A percentile compares a stretch with the other conserved stretches of the same genome.
Conservation (phyloP, 37 sponge, comb jelly and placozoan species). For the Chondrosia reniformis region DNA sequence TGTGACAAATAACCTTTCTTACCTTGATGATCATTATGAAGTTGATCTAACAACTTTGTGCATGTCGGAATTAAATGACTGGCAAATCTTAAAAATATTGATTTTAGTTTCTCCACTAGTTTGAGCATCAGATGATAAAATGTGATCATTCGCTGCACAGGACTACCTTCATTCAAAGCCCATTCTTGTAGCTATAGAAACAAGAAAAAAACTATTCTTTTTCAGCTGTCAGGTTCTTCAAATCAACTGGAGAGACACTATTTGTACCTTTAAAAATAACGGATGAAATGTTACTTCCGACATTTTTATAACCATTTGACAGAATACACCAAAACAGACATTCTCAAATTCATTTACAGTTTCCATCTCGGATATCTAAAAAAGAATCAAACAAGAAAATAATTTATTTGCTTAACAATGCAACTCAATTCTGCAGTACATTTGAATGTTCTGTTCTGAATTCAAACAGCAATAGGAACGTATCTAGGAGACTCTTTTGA, state of each 20-base stretch:
- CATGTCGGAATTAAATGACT: conserved; percentile 57
- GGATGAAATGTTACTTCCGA: conserved; percentile 82
- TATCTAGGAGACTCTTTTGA: conserved; percentile 22
- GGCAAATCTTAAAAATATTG: conserved; percentile 70
- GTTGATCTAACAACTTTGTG: conserved; percentile 32
- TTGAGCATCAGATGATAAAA: conserved; percentile 76
- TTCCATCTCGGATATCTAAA: background rate
- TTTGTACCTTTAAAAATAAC: conserved; percentile 54
- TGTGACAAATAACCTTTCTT: background rate
- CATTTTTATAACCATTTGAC: conserved; percentile 62
- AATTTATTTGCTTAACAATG: background rate
- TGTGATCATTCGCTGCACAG: conserved; percentile 52
- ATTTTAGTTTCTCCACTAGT: conserved; percentile 61
- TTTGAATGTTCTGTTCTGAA: conserved; percentile 38
- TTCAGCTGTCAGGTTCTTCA: background rate
- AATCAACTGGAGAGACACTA: background rate
- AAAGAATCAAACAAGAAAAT: background rate
- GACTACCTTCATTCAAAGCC: conserved; percentile 47
- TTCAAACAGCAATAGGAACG: conserved; percentile 40
- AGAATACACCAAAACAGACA: conserved; percentile 26
- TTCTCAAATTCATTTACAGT: conserved; percentile 53
- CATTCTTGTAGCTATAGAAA: conserved; percentile 69
- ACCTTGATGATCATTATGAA: conserved; percentile 22
- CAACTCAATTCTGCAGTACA: background rate
- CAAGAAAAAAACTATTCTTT: background rate